These are phyloP conservation scores for Drosophila lutescens DNA, from an alignment of 2,888 invertebrate genomes.

Conservation along the genomic window DNA sequence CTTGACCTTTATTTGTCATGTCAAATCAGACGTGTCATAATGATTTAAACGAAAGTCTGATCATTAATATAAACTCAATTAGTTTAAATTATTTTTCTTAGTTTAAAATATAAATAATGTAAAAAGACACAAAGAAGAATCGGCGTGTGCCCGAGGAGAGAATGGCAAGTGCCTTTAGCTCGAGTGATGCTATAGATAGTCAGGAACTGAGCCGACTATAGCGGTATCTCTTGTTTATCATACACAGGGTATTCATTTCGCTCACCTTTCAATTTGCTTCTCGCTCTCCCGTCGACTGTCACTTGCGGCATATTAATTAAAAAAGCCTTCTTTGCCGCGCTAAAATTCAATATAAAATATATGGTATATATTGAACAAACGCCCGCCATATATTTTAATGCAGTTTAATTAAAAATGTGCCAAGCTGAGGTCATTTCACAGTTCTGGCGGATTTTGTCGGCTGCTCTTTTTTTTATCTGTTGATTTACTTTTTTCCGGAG, in stretches of 20 bases:
- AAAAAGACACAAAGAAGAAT: too few species aligned
- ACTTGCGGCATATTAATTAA: constrained; percentile 58
- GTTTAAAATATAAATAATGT: not conserved
- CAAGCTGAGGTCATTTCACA: constrained; percentile 44
- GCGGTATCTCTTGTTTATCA: too few species aligned
- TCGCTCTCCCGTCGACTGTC: constrained; percentile 40
- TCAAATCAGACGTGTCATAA: not conserved
- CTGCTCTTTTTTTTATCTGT: constrained; percentile 32
- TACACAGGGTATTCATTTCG: too few species aligned
- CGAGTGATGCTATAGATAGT: too few species aligned
- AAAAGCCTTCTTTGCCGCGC: constrained; percentile 39
- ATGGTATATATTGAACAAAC: constrained; percentile 28
- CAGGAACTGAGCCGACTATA: too few species aligned
- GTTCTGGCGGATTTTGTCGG: constrained; percentile 41
- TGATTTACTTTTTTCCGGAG: constrained; percentile 9
- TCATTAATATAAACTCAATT: not conserved
- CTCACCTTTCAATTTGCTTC: constrained; percentile 14
- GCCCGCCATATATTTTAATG: constrained; percentile 54
- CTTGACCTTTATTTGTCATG: not conserved
- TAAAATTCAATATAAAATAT: constrained; percentile 35
- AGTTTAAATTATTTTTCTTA: not conserved
- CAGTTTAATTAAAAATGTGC: constrained; percentile 65
- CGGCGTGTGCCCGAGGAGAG: too few species aligned
- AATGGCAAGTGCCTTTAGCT: too few species aligned
- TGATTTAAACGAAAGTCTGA: not conserved